Conservation (phyloP, 2,888 invertebrate genomes). For the Loripinus fragilis region DNA sequence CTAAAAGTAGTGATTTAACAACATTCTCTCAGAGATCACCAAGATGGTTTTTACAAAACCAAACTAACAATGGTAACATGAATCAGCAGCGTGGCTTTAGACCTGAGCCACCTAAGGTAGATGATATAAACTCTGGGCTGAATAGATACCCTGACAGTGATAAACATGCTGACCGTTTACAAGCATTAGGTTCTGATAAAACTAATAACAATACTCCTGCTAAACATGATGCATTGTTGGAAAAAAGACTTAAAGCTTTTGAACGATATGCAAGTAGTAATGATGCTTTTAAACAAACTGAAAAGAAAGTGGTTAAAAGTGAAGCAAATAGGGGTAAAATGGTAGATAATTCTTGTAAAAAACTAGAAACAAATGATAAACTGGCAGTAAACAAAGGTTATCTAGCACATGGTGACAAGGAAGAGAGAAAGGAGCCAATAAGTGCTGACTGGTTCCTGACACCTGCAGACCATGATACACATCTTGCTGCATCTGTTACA, state of each 20-base stretch:
- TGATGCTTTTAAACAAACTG: background rate
- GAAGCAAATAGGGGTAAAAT: background rate
- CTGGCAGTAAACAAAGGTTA: background rate
- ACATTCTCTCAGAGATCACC: slow-evolving; percentile 72
- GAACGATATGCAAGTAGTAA: background rate
- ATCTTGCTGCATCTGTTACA: slow-evolving; percentile 54
- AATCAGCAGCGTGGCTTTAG: slow-evolving; percentile 45
- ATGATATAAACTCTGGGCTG: background rate
- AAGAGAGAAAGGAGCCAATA: slow-evolving; percentile 40
- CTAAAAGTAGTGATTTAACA: slow-evolving; percentile 74
- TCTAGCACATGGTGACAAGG: slow-evolving; percentile 1
- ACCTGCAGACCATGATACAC: slow-evolving; percentile 63
- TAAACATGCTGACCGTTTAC: background rate
- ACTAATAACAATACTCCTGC: background rate
- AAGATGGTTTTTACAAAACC: slow-evolving; percentile 50
- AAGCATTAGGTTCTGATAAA: background rate
- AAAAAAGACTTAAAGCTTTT: background rate
- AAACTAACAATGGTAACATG: slow-evolving; percentile 33
- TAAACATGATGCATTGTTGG: slow-evolving; percentile 2
- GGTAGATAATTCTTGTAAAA: background rate
- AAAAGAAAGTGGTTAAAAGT: background rate
- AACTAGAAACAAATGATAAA: background rate
- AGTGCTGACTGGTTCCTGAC: slow-evolving; percentile 69
- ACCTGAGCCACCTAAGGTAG: slow-evolving; percentile 52
- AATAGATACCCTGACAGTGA: background rate